A percentile compares a stretch with the other conserved stretches of the same genome.
phyloP scores from a whole-genome alignment of 53 echinoderm and acorn worm genomes.

The Luidia sarsii region DNA sequence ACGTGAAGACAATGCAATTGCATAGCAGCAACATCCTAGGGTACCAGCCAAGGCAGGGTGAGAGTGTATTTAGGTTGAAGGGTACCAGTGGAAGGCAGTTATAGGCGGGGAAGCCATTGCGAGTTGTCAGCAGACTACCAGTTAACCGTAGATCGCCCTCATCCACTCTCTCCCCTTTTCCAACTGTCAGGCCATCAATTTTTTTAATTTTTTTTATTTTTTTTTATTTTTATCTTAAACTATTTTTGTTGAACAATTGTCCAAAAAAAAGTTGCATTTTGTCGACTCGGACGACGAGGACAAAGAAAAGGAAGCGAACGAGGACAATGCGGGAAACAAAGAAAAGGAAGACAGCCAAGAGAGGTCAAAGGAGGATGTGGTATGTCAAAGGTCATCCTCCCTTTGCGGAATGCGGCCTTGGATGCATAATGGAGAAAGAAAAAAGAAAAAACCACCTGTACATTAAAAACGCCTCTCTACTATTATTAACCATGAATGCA shows the following conservation, averaged over 20 bases:
- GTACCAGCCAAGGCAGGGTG: too few species aligned
- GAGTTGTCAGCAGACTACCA: too few species aligned
- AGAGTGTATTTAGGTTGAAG: too few species aligned
- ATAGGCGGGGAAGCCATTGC: too few species aligned
- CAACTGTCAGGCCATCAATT: not conserved
- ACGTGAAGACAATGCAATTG: too few species aligned
- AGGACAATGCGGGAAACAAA: slow-evolving; percentile 18
- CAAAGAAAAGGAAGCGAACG: slow-evolving; percentile 33
- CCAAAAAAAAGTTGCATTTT: slow-evolving; percentile 64
- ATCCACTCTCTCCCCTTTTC: not conserved
- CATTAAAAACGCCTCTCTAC: too few species aligned
- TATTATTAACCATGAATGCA: slow-evolving; percentile 56
- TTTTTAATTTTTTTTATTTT: not conserved
- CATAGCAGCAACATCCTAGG: too few species aligned
- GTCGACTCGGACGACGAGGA: slow-evolving; percentile 73
- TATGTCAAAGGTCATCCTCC: slow-evolving; percentile 39
- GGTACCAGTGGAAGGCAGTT: too few species aligned
- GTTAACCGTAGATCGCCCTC: too few species aligned
- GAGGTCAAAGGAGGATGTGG: slow-evolving; percentile 25
- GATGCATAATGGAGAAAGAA: too few species aligned
- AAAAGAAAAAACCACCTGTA: too few species aligned
- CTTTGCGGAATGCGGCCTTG: slow-evolving; percentile 42
- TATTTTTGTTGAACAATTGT: not conserved
- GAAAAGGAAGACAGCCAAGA: slow-evolving; percentile 12
- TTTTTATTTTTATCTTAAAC: not conserved